phyloP scores from a whole-genome alignment of 2,113 vertebrate genomes.

The Albula goreensis region DNA sequence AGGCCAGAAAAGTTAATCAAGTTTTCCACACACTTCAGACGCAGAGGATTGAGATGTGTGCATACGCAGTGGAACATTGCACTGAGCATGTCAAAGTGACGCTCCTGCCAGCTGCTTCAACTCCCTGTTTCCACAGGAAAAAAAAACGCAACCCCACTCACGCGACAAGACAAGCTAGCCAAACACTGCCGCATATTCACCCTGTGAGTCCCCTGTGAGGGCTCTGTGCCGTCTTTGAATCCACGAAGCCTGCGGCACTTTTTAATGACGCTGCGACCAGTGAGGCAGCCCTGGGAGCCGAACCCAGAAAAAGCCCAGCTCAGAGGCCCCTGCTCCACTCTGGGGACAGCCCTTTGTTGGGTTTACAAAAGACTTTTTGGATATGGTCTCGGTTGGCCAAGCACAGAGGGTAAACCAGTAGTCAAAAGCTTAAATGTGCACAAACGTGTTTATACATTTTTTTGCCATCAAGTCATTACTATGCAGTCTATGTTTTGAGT shows the following conservation, averaged over 20 bases:
- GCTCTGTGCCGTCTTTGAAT: background rate
- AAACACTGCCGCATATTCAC: background rate
- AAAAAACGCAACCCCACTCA: background rate
- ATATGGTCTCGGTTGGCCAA: background rate
- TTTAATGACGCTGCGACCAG: background rate
- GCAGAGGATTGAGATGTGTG: background rate
- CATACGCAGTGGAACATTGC: background rate
- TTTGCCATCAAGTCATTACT: no score
- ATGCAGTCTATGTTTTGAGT: background rate
- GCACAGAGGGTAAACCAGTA: background rate
- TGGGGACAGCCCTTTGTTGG: background rate
- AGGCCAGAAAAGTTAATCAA: no score
- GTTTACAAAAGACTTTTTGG: background rate
- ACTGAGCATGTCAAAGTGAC: background rate
- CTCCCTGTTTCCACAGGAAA: background rate
- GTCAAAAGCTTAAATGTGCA: background rate
- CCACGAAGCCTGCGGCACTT: background rate
- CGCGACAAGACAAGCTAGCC: background rate
- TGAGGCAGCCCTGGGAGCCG: background rate
- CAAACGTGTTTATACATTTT: no score
- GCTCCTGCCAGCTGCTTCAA: background rate
- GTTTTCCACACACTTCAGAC: background rate
- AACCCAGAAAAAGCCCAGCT: background rate
- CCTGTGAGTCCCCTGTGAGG: background rate
- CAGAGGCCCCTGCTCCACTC: background rate